Conservation (phyloP, 1,140 invertebrate species). For the Trinorchestia longiramus region DNA sequence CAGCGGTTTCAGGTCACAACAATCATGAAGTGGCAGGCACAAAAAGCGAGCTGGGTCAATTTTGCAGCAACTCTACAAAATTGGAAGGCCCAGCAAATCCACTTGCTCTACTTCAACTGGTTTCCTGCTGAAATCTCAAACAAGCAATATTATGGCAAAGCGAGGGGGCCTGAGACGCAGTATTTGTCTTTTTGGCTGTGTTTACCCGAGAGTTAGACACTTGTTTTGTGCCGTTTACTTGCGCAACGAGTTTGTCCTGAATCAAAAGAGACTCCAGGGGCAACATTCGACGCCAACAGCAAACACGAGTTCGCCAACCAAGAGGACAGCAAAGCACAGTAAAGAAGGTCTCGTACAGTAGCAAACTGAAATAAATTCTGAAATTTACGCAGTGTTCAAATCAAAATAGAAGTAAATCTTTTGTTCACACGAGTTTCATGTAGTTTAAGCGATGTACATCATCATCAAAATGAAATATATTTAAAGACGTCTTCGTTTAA, state of each 20-base stretch:
- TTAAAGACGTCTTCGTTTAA: background rate
- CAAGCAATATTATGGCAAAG: constrained; percentile 8
- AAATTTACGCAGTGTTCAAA: background rate
- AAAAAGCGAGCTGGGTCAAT: background rate
- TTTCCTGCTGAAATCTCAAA: background rate
- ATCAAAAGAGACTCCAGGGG: constrained; percentile 47
- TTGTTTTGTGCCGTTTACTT: constrained; percentile 52
- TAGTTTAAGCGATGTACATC: background rate
- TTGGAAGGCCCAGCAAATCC: background rate
- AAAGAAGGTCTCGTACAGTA: background rate
- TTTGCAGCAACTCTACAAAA: background rate
- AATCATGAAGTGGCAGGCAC: background rate
- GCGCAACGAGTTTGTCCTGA: constrained; percentile 53
- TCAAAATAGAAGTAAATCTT: background rate
- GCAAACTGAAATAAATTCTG: background rate
- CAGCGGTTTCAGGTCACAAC: background rate
- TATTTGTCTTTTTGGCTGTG: constrained; percentile 35
- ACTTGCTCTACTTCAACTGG: background rate
- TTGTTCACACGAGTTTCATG: background rate
- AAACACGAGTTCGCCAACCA: background rate
- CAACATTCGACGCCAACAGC: background rate
- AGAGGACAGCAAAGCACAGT: background rate
- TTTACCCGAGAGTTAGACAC: constrained; percentile 50
- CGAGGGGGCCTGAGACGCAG: background rate
- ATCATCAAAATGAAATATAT: background rate